Base-by-base conservation (phyloP, 2,888 invertebrate genomes). In the Oxystoma pomonae region DNA sequence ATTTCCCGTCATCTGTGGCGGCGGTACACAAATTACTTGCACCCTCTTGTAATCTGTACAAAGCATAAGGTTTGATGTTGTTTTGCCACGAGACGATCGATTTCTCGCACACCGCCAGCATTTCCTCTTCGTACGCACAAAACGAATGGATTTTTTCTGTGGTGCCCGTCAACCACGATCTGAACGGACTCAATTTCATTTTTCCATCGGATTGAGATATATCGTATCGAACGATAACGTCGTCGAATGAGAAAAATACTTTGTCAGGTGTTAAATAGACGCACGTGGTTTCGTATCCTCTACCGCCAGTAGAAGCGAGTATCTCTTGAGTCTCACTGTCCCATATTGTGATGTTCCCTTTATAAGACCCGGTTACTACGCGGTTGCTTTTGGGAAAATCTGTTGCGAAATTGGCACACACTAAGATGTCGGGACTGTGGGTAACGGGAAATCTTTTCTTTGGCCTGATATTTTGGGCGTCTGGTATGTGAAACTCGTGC, bases 1-100 rank as follows among this genome's bases (percentile, higher is more conserved):
- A 82, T 53, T 75, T 71, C 1, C 79, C 79, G 68, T 83, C 82
- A 51, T 78, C 58, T 3, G 71, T 70, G n/a, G 70, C 49, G 16
- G 69, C 67, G 1, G 68, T 65, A 21, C 69, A 70, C 49, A 68
- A 58, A 53, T 67, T 64, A 2, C 60, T 58, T 17, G 64, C 60
- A 17, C 51, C 57, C 7, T 49, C 22, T 7, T 55, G 22, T 7
- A 61, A 58, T 16, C 60, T 49, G 20, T 57, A 62, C n/a, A n/a
- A n/a, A n/a, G 56, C 57, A 57, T 22, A 65, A 2, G 57, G 9
- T 3, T 57, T 57, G 1, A 19, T 61, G 21, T 59, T 61, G 17
- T 58, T 59, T 17, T 55, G 20, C 59, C 12, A 55, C 49, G 7
- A 16, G 9, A 12, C 49, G 50, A 59, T 59, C n/a, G n/a, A 53